Base-by-base conservation (phyloP, 2,797 vertebrate genomes). In the Myiothlypis chrysogaster region DNA sequence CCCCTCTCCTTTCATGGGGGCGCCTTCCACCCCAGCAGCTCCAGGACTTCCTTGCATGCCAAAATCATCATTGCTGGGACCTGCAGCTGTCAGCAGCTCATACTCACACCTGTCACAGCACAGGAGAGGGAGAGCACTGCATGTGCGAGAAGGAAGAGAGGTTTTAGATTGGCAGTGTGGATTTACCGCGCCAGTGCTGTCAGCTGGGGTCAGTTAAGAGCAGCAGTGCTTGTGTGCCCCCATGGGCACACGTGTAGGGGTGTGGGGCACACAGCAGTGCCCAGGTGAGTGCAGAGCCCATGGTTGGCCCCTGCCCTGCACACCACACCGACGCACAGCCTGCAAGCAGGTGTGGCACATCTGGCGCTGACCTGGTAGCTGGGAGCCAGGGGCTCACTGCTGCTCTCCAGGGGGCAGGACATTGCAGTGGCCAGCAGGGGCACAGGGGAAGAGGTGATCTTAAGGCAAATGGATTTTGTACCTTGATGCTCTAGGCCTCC, bases 201-300 rank as follows among this genome's bases (percentile, higher is more conserved):
- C 39, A 27, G 34, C 7, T 5, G 14, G 30, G 52, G 43, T 28
- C 61, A 13, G 28, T 17, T 39, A 0, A 1, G 47, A 10, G 22
- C 12, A 75, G 47, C 11, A 0, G 47, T 11, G 50, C 7, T 1
- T 34, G 49, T 0, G 0, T 0, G 16, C 61, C 23, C 9, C 3
- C 0, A 0, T 23, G 72, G 21, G 53, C 68, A n/a, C 53, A 11
- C 0, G 0, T 5, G 39, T 5, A 20, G 41, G 22, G 11, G 6
- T 53, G 44, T 5, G 20, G 35, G 32, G 63, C 63, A 39, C 27
- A 65, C 22, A 27, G 68, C 68, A 46, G 72, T 1, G 3, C 84
- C 50, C 80, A 24, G 28, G 43, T 0, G 6, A 70, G 28, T 2
- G 1, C 61, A 44, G 43, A 61, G 66, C 34, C 87, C 37, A 0